Evolutionary conservation across 2,113 vertebrate genomes (phyloP).

Genomic region (Prolemur simus): DNA sequence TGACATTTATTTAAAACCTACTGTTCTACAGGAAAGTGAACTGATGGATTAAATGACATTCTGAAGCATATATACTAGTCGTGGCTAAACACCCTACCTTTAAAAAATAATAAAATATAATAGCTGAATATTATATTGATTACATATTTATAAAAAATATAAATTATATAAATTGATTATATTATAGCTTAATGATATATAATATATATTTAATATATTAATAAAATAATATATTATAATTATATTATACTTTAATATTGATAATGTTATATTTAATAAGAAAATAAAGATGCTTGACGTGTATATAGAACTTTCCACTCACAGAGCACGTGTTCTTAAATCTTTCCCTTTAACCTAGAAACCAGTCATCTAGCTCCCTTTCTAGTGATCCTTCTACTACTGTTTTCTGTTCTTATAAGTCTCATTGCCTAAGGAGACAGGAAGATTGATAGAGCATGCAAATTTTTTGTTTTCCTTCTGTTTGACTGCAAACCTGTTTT

Average conservation of each 20-base stretch:
- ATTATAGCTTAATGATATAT: not conserved
- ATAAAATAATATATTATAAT: not conserved
- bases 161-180: not conserved
- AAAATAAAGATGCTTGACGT: not conserved
- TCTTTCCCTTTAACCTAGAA: not conserved
- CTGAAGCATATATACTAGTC: not conserved
- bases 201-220: not conserved
- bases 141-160: not conserved
- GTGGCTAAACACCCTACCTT: not conserved
- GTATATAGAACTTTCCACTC: not conserved
- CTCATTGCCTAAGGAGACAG: not conserved
- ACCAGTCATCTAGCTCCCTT: not conserved
- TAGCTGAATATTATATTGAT: not conserved
- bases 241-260: not conserved
- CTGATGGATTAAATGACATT: not conserved
- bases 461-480: slow-evolving; percentile 25
- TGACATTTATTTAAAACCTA: not conserved
- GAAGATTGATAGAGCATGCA: slow-evolving; percentile 39
- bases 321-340: not conserved
- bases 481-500: not conserved
- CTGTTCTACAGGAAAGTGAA: not conserved
- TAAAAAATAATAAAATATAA: not conserved
- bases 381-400: not conserved
- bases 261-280: not conserved
- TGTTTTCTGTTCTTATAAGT: not conserved